phyloP scores from a whole-genome alignment of 2,888 invertebrate genomes.

The Diadegma fenestrale region DNA sequence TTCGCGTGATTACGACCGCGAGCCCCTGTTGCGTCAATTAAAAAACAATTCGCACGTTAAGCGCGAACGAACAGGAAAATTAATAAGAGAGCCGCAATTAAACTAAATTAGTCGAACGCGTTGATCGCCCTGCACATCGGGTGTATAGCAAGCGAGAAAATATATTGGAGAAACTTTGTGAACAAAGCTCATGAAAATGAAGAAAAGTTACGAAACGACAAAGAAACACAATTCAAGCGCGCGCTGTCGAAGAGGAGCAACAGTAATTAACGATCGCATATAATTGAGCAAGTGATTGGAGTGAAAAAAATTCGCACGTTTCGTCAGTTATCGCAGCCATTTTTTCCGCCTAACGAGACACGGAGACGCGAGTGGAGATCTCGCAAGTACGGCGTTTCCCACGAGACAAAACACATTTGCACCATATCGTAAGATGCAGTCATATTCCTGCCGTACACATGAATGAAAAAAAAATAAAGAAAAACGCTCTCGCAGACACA shows the following conservation, averaged over 20 bases:
- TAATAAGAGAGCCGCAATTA: conserved; percentile 21
- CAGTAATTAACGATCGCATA: background rate
- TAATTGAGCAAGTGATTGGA: background rate
- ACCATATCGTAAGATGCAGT: conserved; percentile 2
- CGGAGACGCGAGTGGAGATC: conserved; percentile 2
- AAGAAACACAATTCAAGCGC: background rate
- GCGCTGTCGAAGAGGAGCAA: conserved; percentile 16
- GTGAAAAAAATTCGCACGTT: conserved; percentile 36
- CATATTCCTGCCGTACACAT: background rate
- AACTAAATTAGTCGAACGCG: conserved; percentile 6
- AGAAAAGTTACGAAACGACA: background rate
- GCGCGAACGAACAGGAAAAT: conserved; percentile 35
- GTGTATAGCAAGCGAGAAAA: background rate
- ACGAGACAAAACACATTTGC: conserved; percentile 26
- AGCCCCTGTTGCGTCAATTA: background rate
- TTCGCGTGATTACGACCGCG: too few species aligned
- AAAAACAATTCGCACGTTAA: conserved; percentile 45
- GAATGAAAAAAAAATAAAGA: conserved; percentile 23
- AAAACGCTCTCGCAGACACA: conserved; percentile 18
- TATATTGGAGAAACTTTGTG: conserved; percentile 1
- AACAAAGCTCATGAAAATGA: background rate
- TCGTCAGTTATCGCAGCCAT: conserved; percentile 4
- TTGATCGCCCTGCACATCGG: background rate
- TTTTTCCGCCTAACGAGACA: conserved; percentile 8
- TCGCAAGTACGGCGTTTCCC: conserved; percentile 32